These are phyloP conservation scores for Peromyscus polionotus DNA, from an alignment of 2,113 vertebrate genomes.

Conservation along the genomic window DNA sequence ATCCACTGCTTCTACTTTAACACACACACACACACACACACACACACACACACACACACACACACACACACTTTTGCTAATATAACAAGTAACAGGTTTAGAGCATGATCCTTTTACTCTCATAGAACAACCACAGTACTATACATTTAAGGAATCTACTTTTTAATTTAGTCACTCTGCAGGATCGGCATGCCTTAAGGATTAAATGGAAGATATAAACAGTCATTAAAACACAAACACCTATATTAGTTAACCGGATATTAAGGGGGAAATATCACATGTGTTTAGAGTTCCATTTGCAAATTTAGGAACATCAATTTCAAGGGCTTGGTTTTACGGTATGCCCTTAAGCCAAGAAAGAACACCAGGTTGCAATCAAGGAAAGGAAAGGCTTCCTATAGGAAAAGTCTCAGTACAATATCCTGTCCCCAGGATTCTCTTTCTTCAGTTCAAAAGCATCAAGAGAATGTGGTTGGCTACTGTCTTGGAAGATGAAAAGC, in stretches of 20 bases:
- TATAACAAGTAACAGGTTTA: not conserved
- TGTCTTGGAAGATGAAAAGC: conserved; percentile 53
- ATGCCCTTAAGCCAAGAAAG: conserved; percentile 68
- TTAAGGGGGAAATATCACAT: conserved; percentile 78
- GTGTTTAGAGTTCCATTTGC: conserved; percentile 72
- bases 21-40: not conserved
- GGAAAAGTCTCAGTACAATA: not conserved
- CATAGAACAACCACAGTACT: conserved; percentile 30
- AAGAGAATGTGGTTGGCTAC: conserved; percentile 43
- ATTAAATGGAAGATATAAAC: conserved; percentile 81
- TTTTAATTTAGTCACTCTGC: conserved; percentile 80
- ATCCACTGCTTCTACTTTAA: not conserved
- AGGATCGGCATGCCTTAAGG: conserved; percentile 74
- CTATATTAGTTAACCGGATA: conserved; percentile 78
- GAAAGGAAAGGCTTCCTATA: conserved; percentile 36
- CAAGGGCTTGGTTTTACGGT: conserved; percentile 73
- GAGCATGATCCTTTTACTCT: conserved; percentile 10
- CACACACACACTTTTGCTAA: not conserved
- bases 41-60: not conserved
- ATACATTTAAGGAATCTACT: conserved; percentile 64
- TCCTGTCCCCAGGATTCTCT: conserved; percentile 48
- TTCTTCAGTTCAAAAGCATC: conserved; percentile 58
- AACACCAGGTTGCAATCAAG: conserved; percentile 77
- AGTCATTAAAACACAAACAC: conserved; percentile 80
- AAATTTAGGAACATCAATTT: conserved; percentile 74